A percentile compares a stretch with the other conserved stretches of the same genome.
phyloP scores from a whole-genome alignment of 30 jellyfish, hydroid and myxozoan species.

The Haliclystus octoradiatus region DNA sequence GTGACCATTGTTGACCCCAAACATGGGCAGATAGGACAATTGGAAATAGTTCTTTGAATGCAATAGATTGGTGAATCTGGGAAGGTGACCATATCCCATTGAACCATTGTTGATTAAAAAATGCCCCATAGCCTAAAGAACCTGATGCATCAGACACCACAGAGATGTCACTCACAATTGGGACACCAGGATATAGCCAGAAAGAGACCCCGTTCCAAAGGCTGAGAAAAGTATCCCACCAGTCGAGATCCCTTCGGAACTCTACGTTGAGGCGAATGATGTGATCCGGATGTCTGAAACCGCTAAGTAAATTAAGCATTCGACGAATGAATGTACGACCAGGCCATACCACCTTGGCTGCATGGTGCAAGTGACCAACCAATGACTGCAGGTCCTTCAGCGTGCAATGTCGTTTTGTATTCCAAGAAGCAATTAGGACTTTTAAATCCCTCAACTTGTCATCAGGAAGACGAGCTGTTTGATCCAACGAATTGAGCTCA shows the following conservation, averaged over 20 bases:
- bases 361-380: not conserved
- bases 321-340: not conserved
- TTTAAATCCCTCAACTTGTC: no score
- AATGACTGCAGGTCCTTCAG: not conserved
- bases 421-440: no score
- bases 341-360: not conserved
- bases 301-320: not conserved
- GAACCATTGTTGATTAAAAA: not conserved
- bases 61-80: not conserved
- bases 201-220: slow-evolving; percentile 4
- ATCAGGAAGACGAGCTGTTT: no score
- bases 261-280: not conserved
- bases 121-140: not conserved
- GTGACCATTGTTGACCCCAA: slow-evolving; percentile 5
- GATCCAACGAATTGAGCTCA: no score
- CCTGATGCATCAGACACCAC: slow-evolving; percentile 4
- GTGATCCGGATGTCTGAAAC: not conserved
- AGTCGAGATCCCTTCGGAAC: not conserved
- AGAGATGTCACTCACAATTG: not conserved
- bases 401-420: no score
- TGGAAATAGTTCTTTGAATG: slow-evolving; percentile 6
- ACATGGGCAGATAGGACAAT: slow-evolving; percentile 6
- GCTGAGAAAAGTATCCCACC: slow-evolving; percentile 4
- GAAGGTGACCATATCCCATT: not conserved
- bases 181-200: not conserved